phyloP scores from a whole-genome alignment of 1,140 invertebrate genomes.

The Temnothorax longispinosus region DNA sequence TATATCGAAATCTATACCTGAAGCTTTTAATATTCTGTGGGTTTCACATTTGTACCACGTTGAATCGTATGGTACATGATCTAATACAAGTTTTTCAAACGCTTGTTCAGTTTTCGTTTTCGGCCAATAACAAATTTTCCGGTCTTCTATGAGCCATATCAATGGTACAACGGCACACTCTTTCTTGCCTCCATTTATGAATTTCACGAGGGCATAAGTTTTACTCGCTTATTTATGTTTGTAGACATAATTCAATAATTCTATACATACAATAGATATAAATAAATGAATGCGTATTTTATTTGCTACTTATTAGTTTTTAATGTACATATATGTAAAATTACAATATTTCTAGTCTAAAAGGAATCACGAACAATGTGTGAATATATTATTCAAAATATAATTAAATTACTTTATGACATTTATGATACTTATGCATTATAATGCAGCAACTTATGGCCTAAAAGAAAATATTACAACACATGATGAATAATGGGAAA shows the following conservation, averaged over 20 bases:
- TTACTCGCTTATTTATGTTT: not conserved
- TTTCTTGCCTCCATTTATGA: not conserved
- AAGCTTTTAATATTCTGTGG: not conserved
- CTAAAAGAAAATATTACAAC: not conserved
- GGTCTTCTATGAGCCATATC: not conserved
- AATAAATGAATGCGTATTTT: not conserved
- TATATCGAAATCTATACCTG: not conserved
- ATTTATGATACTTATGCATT: not conserved
- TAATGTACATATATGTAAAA: not conserved
- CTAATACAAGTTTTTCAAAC: not conserved
- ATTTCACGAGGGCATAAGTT: not conserved
- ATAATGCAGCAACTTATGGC: not conserved
- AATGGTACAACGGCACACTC: not conserved
- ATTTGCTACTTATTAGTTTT: not conserved
- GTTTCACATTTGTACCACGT: not conserved
- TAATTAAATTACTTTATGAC: not conserved
- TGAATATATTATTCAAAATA: not conserved
- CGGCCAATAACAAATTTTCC: conserved; percentile 1
- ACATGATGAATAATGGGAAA: not conserved
- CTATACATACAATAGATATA: not conserved
- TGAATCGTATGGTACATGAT: not conserved
- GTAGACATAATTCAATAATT: not conserved
- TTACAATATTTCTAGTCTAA: not conserved
- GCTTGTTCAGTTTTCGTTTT: not conserved
- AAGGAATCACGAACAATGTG: not conserved